These are phyloP conservation scores for Dromius quadrimaculatus DNA, from an alignment of 2,888 invertebrate genomes.

Conservation along the genomic window DNA sequence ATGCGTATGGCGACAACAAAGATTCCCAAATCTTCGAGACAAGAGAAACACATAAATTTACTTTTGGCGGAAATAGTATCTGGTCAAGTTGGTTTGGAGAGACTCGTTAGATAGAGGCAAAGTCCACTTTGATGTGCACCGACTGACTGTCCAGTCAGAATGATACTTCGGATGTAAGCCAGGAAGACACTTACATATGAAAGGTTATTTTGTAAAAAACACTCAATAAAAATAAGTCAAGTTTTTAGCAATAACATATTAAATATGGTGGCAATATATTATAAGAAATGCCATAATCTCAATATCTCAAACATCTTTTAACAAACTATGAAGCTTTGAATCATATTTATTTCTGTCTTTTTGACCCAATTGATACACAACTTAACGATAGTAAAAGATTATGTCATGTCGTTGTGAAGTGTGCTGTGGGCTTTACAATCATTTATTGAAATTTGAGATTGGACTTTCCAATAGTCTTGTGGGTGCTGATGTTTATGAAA, in stretches of 20 bases:
- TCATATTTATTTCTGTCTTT: too few species aligned
- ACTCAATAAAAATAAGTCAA: too few species aligned
- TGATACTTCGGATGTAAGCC: not conserved
- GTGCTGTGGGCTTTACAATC: conserved; percentile 20
- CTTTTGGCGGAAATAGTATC: conserved; percentile 50
- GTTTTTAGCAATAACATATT: too few species aligned
- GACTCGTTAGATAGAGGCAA: conserved; percentile 26
- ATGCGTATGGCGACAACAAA: conserved; percentile 37
- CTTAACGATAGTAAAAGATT: not conserved
- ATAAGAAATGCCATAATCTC: too few species aligned
- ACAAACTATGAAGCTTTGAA: too few species aligned
- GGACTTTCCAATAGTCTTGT: not conserved
- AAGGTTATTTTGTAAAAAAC: too few species aligned
- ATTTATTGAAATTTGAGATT: conserved; percentile 30
- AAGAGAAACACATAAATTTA: conserved; percentile 44
- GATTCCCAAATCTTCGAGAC: conserved; percentile 7
- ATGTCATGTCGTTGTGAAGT: not conserved
- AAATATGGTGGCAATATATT: too few species aligned
- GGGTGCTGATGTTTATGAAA: conserved; percentile 30
- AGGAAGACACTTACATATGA: conserved; percentile 10
- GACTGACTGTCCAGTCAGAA: conserved; percentile 18
- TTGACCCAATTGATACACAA: too few species aligned
- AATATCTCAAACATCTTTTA: too few species aligned
- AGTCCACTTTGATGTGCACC: conserved; percentile 31
- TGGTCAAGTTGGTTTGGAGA: conserved; percentile 39